Conservation (phyloP, 1,140 invertebrate species). For the Tetramorium parvispinum region DNA sequence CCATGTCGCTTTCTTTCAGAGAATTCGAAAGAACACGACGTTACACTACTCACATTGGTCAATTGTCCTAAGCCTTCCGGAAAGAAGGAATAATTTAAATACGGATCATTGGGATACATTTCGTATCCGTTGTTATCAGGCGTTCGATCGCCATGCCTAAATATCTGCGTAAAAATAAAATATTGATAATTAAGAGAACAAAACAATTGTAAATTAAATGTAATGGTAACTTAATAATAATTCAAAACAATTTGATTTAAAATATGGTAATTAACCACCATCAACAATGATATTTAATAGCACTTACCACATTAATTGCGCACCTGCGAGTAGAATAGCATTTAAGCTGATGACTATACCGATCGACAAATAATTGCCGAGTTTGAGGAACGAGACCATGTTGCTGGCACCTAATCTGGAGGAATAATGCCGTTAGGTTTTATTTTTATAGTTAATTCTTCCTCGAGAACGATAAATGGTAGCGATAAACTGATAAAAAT, state of each 20-base stretch:
- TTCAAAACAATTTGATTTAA: background rate
- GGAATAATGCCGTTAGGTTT: conserved; percentile 22
- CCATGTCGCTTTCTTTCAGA: background rate
- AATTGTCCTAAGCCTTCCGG: conserved; percentile 90
- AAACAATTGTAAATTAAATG: background rate
- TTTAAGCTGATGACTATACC: conserved; percentile 4
- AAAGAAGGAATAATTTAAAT: conserved; percentile 87
- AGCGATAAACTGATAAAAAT: conserved; percentile 14
- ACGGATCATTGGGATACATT: conserved; percentile 89
- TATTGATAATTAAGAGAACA: background rate
- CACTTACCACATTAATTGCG: conserved; percentile 67
- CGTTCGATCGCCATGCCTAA: conserved; percentile 92
- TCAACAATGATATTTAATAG: background rate
- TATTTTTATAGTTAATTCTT: conserved; percentile 11
- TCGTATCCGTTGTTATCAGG: conserved; percentile 87
- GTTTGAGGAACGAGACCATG: conserved; percentile 24
- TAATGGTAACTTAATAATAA: background rate
- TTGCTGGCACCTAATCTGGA: conserved; percentile 40
- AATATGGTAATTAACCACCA: background rate
- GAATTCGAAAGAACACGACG: background rate
- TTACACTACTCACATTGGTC: conserved; percentile 88
- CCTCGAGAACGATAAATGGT: background rate
- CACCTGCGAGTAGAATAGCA: background rate
- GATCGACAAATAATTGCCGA: background rate
- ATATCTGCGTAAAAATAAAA: conserved; percentile 85